A percentile compares a stretch with the other conserved stretches of the same genome.
Conservation (phyloP, 1,140 invertebrate species). For the Platyscapa corneri region DNA sequence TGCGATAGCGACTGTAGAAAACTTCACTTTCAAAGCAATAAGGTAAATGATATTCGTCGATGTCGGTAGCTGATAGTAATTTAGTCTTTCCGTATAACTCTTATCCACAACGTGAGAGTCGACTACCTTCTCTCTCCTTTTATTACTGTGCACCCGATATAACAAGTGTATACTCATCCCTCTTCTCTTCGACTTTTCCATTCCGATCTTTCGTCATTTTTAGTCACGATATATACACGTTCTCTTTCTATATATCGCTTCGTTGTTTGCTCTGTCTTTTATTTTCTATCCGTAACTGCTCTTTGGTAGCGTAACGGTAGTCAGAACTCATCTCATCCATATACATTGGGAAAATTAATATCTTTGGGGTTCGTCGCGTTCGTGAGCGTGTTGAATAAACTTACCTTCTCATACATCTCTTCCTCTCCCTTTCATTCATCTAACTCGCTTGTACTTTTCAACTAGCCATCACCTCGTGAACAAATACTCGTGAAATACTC, state of each 20-base stretch:
- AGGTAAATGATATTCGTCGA: constrained; percentile 62
- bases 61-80: constrained; percentile 62
- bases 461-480: no score
- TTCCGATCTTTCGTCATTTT: neutral
- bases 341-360: constrained; percentile 74
- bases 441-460: neutral
- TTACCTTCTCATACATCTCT: constrained; percentile 54
- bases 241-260: no score
- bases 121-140: neutral
- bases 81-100: constrained; percentile 60
- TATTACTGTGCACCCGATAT: neutral
- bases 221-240: neutral
- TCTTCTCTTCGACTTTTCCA: constrained; percentile 31
- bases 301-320: neutral
- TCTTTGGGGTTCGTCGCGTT: constrained; percentile 63
- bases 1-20: neutral
- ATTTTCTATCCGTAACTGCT: neutral
- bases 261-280: constrained; percentile 42
- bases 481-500: neutral
- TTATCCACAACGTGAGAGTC: constrained; percentile 39
- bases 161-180: neutral
- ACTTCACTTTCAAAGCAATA: constrained; percentile 45
- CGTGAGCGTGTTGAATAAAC: constrained; percentile 69
- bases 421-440: neutral
- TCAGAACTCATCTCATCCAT: constrained; percentile 73